These are phyloP conservation scores for Drosophila villosipedis DNA, from an alignment of 2,888 invertebrate species.

Conservation along the genomic window DNA sequence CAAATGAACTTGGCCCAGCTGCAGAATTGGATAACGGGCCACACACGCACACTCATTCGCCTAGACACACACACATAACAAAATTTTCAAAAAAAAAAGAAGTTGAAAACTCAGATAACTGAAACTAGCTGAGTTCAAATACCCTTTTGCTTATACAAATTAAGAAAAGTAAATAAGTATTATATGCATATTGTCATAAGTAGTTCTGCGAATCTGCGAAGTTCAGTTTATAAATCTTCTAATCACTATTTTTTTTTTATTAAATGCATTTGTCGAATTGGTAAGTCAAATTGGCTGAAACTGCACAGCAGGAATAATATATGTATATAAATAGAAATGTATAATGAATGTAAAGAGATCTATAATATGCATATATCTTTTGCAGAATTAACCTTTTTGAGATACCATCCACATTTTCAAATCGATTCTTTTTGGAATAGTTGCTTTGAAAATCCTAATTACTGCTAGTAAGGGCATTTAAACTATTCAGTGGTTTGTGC, in stretches of 20 bases:
- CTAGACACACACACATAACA: background rate
- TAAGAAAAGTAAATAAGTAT: background rate
- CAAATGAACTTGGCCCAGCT: conserved; percentile 63
- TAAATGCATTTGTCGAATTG: background rate
- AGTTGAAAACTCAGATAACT: background rate
- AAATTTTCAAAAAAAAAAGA: conserved; percentile 9
- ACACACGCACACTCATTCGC: background rate
- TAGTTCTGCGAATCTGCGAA: background rate
- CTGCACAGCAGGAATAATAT: background rate
- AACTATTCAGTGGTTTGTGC: conserved; percentile 4
- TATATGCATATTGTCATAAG: background rate
- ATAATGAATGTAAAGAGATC: background rate
- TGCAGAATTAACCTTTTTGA: background rate
- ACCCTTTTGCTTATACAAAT: background rate
- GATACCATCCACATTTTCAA: background rate
- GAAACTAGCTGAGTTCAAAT: background rate
- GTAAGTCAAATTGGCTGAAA: background rate
- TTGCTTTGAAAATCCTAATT: background rate
- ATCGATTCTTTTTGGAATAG: background rate
- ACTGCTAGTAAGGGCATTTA: background rate
- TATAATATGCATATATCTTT: background rate
- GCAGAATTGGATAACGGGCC: conserved; percentile 18
- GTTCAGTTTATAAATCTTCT: background rate
- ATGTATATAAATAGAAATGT: background rate
- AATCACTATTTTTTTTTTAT: too few relatives aligned